phyloP scores from a whole-genome alignment of 2,888 invertebrate species.

The Synanthedon myopaeformis region DNA sequence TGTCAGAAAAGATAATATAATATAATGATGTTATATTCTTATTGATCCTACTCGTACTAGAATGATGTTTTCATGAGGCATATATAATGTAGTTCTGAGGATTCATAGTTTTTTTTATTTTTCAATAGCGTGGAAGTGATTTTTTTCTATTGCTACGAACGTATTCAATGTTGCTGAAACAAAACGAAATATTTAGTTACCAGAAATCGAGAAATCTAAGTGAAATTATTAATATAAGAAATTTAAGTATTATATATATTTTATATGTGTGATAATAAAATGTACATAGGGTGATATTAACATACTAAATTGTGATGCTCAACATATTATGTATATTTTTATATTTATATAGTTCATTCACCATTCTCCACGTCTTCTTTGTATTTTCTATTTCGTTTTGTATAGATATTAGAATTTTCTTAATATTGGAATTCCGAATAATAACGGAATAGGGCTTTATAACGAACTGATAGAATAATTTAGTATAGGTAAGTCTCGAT shows the following conservation, averaged over 20 bases:
- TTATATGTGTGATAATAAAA: too few species aligned
- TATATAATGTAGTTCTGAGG: too few species aligned
- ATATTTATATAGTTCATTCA: conserved; percentile 2
- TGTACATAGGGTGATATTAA: conserved; percentile 10
- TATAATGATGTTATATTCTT: too few species aligned
- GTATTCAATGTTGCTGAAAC: too few species aligned
- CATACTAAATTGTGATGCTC: conserved; percentile 48
- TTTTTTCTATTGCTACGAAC: too few species aligned
- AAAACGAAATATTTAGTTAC: conserved; percentile 10
- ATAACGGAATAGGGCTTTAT: conserved; percentile 16
- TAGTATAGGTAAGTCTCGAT: conserved; percentile 27
- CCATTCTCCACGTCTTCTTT: too few species aligned
- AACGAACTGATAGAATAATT: conserved; percentile 68
- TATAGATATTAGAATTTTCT: neutral
- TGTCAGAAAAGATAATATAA: too few species aligned
- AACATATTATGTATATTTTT: conserved; percentile 23
- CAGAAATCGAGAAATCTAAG: conserved; percentile 8
- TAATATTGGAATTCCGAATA: neutral
- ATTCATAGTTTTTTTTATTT: too few species aligned
- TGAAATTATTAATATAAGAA: conserved; percentile 4
- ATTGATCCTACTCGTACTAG: too few species aligned
- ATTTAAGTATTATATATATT: neutral
- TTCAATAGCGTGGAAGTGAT: too few species aligned
- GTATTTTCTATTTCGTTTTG: neutral
- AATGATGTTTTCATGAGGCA: too few species aligned